These are phyloP conservation scores for Rhinatrema bivittatum DNA, from an alignment of 2,797 vertebrate species.

Conservation along the genomic window DNA sequence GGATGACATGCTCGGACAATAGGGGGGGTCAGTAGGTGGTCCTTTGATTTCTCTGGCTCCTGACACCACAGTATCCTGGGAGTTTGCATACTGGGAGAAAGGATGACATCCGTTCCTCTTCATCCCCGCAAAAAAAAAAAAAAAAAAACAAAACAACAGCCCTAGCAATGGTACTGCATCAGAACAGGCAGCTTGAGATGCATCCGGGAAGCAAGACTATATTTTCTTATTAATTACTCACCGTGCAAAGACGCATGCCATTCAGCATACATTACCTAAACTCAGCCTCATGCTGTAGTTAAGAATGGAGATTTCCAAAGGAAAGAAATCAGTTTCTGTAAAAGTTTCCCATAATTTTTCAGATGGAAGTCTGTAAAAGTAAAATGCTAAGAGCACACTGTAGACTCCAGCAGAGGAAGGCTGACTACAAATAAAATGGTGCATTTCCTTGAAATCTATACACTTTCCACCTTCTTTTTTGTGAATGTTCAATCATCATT, in stretches of 20 bases:
- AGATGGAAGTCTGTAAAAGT: too few species aligned
- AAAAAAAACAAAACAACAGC: too few species aligned
- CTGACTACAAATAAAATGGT: too few species aligned
- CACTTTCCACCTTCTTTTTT: too few species aligned
- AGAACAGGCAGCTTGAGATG: conserved; percentile 1
- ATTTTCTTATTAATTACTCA: conserved; percentile 18
- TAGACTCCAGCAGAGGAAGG: too few species aligned
- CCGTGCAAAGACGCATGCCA: conserved; percentile 11
- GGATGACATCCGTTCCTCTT: conserved; percentile 6
- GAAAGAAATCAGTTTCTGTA: not conserved
- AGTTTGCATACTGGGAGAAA: conserved; percentile 22
- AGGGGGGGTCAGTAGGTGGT: conserved; percentile 57
- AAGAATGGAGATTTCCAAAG: not conserved
- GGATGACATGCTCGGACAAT: conserved; percentile 56
- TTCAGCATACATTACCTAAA: not conserved
- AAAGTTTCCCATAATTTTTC: too few species aligned
- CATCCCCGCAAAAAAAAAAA: too few species aligned
- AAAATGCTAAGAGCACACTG: too few species aligned
- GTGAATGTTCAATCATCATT: too few species aligned
- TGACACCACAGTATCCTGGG: conserved; percentile 31
- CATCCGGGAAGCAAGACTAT: not conserved
- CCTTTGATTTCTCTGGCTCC: conserved; percentile 56
- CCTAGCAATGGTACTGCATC: conserved; percentile 5
- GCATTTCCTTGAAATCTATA: too few species aligned
- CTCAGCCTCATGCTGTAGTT: not conserved